Conservation (phyloP, 2,888 invertebrate genomes). For the Cylindroiulus punctatus region DNA sequence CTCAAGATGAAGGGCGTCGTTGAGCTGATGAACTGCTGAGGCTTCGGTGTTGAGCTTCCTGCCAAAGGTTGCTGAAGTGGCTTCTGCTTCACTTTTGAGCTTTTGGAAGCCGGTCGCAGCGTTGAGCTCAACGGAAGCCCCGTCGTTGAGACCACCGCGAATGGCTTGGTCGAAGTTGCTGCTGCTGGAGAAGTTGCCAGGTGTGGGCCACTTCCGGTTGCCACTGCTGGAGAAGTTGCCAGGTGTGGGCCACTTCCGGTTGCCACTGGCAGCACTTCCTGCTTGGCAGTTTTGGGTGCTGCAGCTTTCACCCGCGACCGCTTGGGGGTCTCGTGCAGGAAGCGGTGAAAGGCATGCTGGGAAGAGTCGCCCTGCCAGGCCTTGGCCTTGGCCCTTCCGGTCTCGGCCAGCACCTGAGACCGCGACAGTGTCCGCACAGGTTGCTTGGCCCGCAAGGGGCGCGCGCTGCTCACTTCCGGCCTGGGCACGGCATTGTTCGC, state of each 20-base stretch:
- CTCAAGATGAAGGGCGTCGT: not conserved
- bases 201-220: constrained; percentile 49
- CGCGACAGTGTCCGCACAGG: constrained; percentile 42
- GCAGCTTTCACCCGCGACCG: constrained; percentile 46
- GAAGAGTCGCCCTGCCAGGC: constrained; percentile 60
- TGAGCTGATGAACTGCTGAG: not conserved
- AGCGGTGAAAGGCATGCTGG: constrained; percentile 61
- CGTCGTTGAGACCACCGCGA: not conserved
- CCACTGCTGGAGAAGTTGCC: not conserved
- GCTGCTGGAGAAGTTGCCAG: not conserved
- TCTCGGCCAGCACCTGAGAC: constrained; percentile 42
- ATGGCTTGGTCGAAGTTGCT: not conserved
- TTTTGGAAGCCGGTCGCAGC: not conserved
- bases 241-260: constrained; percentile 43
- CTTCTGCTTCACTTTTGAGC: too few relatives aligned
- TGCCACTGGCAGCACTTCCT: not conserved
- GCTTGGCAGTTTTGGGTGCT: not conserved
- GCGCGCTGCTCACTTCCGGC: not conserved
- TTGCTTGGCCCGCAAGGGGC: not conserved
- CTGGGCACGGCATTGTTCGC: not conserved
- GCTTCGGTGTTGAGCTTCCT: not conserved
- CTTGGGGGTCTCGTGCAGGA: constrained; percentile 60
- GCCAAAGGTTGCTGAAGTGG: too few relatives aligned
- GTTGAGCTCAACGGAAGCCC: not conserved
- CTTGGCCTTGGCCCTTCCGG: constrained; percentile 43